phyloP scores from a whole-genome alignment of 2,888 invertebrate genomes.

The Eurois occulta region DNA sequence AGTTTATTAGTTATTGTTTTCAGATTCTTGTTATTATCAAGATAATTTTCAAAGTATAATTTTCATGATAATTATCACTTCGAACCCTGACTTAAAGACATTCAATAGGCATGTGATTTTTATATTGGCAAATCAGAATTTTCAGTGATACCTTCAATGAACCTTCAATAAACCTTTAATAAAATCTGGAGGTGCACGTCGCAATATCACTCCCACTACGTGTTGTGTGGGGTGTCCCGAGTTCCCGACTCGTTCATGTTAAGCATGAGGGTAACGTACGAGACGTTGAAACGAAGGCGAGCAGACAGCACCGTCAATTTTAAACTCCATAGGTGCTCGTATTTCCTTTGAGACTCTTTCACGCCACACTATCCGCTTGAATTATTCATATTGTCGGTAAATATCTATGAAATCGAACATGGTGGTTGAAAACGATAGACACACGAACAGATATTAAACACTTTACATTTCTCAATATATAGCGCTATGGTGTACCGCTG shows the following conservation, averaged over 20 bases:
- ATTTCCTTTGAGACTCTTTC: constrained; percentile 87
- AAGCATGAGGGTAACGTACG: constrained; percentile 30
- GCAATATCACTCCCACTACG: constrained; percentile 37
- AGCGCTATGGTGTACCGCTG: constrained; percentile 9
- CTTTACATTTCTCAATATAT: constrained; percentile 12
- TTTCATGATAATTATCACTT: background rate
- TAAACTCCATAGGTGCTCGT: constrained; percentile 83
- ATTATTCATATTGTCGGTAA: constrained; percentile 86
- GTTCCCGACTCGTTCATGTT: constrained; percentile 35
- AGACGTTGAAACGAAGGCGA: constrained; percentile 59
- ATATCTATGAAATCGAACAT: constrained; percentile 84
- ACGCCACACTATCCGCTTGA: constrained; percentile 82
- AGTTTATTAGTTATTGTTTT: background rate
- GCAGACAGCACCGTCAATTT: constrained; percentile 80
- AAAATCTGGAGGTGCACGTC: constrained; percentile 1
- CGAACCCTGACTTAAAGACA: background rate
- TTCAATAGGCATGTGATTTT: background rate
- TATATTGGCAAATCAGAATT: background rate
- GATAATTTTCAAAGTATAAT: background rate
- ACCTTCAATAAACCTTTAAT: constrained; percentile 16
- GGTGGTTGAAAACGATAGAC: constrained; percentile 74
- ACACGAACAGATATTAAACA: constrained; percentile 47
- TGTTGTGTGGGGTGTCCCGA: background rate
- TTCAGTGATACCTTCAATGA: constrained; percentile 8
- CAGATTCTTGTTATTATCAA: background rate